Conservation (phyloP, 2,797 vertebrate genomes). For the Agapornis canus region DNA sequence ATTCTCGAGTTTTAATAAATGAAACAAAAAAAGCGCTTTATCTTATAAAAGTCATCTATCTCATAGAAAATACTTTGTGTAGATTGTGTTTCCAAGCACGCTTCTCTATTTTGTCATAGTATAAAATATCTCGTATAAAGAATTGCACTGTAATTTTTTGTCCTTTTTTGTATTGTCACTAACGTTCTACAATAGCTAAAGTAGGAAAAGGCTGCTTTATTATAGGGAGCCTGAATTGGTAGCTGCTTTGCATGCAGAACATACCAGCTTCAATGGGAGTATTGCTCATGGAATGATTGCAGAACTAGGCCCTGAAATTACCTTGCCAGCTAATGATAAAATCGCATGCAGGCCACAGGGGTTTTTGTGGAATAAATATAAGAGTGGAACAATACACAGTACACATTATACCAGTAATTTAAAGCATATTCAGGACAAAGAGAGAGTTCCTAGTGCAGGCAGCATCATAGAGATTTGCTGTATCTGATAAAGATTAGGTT, state of each 20-base stretch:
- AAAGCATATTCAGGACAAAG: conserved; percentile 70
- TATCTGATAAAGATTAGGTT: conserved; percentile 72
- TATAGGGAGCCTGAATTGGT: conserved; percentile 45
- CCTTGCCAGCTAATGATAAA: conserved; percentile 69
- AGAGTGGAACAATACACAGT: conserved; percentile 65
- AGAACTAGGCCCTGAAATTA: conserved; percentile 66
- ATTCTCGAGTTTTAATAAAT: neutral
- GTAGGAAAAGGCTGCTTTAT: conserved; percentile 44
- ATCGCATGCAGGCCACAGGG: conserved; percentile 62
- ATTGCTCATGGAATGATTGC: conserved; percentile 61
- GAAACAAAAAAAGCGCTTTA: neutral
- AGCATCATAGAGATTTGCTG: conserved; percentile 71
- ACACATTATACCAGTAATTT: conserved; percentile 72
- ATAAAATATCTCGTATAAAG: conserved; percentile 11
- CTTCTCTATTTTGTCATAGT: conserved; percentile 17
- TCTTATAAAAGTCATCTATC: neutral
- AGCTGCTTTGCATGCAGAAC: conserved; percentile 61
- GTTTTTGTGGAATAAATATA: conserved; percentile 72
- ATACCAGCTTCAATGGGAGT: conserved; percentile 48
- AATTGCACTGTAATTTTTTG: conserved; percentile 52
- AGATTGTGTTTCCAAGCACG: conserved; percentile 33
- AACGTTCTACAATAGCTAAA: conserved; percentile 40
- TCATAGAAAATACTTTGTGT: neutral
- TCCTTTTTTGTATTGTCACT: conserved; percentile 46
- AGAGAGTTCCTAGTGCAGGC: conserved; percentile 66